Evolutionary conservation across 2,888 invertebrate genomes (phyloP).

Genomic region (Beris chalybata): DNA sequence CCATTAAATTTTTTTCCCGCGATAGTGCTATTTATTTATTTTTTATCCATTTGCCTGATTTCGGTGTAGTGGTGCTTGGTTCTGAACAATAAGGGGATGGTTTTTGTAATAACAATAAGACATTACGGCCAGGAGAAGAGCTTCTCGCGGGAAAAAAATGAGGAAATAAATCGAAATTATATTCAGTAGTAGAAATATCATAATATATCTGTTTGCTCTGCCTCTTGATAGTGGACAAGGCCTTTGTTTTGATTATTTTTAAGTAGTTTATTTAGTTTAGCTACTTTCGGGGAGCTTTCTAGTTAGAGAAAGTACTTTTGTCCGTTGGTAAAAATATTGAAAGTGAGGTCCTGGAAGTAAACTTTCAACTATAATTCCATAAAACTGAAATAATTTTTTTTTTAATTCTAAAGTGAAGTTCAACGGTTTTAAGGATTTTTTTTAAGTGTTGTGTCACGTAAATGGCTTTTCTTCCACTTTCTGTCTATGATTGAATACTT

Average conservation of each 20-base stretch:
- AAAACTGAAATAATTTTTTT: no score
- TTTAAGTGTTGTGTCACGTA: not conserved
- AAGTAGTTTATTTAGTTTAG: not conserved
- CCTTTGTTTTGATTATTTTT: not conserved
- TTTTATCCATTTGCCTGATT: no score
- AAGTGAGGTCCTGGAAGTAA: no score
- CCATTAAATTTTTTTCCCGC: no score
- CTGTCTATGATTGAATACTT: no score
- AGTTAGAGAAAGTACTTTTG: slow-evolving; percentile 3
- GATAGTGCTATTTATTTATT: no score
- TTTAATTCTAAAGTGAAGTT: not conserved
- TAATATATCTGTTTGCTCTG: not conserved
- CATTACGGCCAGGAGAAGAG: no score
- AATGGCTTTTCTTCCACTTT: not conserved
- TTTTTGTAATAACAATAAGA: not conserved
- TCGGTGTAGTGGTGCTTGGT: slow-evolving; percentile 8
- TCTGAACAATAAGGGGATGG: not conserved
- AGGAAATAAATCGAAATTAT: no score
- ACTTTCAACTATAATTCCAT: no score
- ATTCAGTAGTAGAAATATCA: no score
- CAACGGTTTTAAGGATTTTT: not conserved
- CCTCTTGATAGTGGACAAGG: not conserved
- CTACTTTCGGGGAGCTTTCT: not conserved
- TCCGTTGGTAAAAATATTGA: not conserved
- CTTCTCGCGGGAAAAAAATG: no score